phyloP scores from a whole-genome alignment of 2,113 vertebrate species.

The Pyxicephalus adspersus region DNA sequence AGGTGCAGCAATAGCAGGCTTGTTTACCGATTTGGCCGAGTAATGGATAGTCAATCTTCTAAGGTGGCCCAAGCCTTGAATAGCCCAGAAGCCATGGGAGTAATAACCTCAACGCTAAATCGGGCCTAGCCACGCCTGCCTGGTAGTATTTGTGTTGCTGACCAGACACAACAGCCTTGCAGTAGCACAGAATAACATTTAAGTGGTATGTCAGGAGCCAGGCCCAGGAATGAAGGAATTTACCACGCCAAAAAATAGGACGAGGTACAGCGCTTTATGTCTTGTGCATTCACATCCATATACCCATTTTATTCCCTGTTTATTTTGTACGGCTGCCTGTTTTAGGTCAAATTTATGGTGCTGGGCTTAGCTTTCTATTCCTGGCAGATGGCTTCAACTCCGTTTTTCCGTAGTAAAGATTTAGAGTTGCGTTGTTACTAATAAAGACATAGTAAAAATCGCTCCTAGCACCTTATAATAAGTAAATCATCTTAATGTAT shows the following conservation, averaged over 20 bases:
- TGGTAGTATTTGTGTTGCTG: neutral
- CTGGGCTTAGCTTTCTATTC: slow-evolving; percentile 14
- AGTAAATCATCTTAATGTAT: slow-evolving; percentile 43
- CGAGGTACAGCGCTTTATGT: slow-evolving; percentile 2
- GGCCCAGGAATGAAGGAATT: slow-evolving; percentile 16
- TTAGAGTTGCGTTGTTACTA: slow-evolving; percentile 30
- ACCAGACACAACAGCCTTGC: neutral
- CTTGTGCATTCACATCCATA: slow-evolving; percentile 24
- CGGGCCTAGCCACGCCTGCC: neutral
- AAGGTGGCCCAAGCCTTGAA: neutral
- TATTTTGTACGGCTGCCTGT: slow-evolving; percentile 45
- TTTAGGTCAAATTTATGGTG: slow-evolving; percentile 45
- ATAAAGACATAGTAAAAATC: slow-evolving; percentile 54
- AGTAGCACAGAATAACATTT: neutral
- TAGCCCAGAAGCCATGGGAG: neutral
- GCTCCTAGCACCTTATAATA: slow-evolving; percentile 49
- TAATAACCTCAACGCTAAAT: neutral
- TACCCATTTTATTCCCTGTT: slow-evolving; percentile 30
- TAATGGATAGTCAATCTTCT: neutral
- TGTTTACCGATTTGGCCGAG: neutral
- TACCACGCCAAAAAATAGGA: neutral
- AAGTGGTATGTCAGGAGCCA: slow-evolving; percentile 15
- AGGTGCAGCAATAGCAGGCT: neutral
- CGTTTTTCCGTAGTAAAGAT: slow-evolving; percentile 48
- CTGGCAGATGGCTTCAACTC: slow-evolving; percentile 19